phyloP scores from a whole-genome alignment of 2,113 vertebrate genomes.

The Ictalurus furcatus region DNA sequence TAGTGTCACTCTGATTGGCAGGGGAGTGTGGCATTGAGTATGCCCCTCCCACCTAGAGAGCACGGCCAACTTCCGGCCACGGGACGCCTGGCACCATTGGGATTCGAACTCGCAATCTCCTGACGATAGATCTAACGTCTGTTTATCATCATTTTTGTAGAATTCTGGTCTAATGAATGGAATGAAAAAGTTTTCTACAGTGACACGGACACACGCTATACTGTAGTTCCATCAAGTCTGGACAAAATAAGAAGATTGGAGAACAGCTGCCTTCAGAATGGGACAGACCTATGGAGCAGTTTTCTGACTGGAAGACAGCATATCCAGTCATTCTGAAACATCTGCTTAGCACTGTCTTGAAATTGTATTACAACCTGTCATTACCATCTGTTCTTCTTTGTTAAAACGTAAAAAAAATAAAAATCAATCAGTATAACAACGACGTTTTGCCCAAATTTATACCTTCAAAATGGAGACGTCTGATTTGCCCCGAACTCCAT shows the following conservation, averaged over 20 bases:
- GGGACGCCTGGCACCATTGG: not conserved
- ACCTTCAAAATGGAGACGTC: conserved; percentile 1
- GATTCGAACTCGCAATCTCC: not conserved
- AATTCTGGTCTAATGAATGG: not conserved
- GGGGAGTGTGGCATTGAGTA: not conserved
- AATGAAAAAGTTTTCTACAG: not conserved
- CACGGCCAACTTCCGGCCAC: not conserved
- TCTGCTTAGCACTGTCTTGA: not conserved
- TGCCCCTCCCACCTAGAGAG: not conserved
- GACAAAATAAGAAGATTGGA: no score
- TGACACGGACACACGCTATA: not conserved
- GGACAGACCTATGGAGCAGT: not conserved
- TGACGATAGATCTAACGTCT: not conserved
- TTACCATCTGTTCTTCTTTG: conserved; percentile 20
- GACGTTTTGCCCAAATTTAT: conserved; percentile 17
- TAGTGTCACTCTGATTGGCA: not conserved
- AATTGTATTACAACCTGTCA: not conserved
- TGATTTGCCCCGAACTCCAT: not conserved
- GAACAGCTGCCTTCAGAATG: not conserved
- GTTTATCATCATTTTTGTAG: not conserved
- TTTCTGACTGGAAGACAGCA: not conserved
- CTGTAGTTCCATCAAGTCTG: not conserved
- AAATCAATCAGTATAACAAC: not conserved
- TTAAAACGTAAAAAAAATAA: not conserved
- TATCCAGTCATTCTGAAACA: not conserved